phyloP scores from a whole-genome alignment of 1,140 invertebrate species.

The Diorhabda elongata region DNA sequence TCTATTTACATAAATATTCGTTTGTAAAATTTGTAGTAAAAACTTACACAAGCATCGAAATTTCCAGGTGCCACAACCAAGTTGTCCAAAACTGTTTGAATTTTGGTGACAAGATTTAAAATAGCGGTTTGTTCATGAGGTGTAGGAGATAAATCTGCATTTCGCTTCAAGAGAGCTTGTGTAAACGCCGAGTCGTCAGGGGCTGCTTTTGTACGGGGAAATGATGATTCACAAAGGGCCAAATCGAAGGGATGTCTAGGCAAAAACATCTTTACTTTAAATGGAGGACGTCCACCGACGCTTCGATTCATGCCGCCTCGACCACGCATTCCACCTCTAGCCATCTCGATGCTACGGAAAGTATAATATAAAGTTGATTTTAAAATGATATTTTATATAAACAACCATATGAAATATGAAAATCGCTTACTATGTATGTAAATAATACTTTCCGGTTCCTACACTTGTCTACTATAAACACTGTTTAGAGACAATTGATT shows the following conservation, averaged over 20 bases:
- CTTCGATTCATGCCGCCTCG: constrained; percentile 67
- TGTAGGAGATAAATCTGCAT: constrained; percentile 84
- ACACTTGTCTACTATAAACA: no score
- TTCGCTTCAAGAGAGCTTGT: constrained; percentile 85
- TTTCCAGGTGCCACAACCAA: constrained; percentile 87
- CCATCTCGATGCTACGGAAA: constrained; percentile 44
- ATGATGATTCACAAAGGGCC: constrained; percentile 80
- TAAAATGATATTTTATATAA: no score
- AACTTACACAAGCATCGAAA: constrained; percentile 93
- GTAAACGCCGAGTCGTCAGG: constrained; percentile 79
- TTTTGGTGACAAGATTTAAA: constrained; percentile 87
- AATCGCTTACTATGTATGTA: no score
- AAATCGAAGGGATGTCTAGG: constrained; percentile 88
- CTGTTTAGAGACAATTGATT: no score
- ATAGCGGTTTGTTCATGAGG: constrained; percentile 86
- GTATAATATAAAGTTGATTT: not conserved
- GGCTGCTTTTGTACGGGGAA: constrained; percentile 79
- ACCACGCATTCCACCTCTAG: constrained; percentile 56
- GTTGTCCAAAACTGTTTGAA: constrained; percentile 89
- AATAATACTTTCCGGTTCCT: no score
- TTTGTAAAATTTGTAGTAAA: not conserved
- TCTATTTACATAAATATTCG: no score
- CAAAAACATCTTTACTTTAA: constrained; percentile 66
- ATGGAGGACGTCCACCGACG: constrained; percentile 59
- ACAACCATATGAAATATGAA: no score